These are phyloP conservation scores for Dipodomys merriami DNA, from an alignment of 2,113 vertebrate species.

Conservation along the genomic window DNA sequence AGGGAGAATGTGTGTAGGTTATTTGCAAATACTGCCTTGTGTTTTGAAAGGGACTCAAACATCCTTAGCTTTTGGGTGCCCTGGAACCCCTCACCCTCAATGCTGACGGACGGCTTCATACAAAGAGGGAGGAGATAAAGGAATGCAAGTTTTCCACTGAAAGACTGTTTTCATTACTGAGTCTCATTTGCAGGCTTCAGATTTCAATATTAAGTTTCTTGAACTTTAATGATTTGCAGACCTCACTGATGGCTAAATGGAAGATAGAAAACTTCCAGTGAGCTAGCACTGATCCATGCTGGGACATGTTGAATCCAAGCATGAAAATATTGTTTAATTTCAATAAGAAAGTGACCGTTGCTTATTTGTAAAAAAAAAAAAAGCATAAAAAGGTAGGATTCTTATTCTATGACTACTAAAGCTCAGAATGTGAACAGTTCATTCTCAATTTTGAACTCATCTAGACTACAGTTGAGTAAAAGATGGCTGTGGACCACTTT, in stretches of 20 bases:
- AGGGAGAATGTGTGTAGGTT: not conserved
- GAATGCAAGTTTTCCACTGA: not conserved
- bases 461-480: not conserved
- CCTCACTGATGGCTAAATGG: not conserved
- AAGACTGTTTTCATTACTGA: not conserved
- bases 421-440: not conserved
- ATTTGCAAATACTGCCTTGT: not conserved
- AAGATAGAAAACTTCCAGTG: conserved; percentile 24
- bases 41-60: not conserved
- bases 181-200: not conserved
- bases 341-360: not conserved
- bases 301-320: not conserved
- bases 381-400: not conserved
- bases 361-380: not conserved
- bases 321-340: conserved; percentile 1
- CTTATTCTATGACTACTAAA: not conserved
- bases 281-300: not conserved
- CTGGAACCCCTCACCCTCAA: not conserved
- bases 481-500: not conserved
- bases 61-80: not conserved
- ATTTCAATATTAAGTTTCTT: not conserved
- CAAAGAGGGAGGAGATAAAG: not conserved
- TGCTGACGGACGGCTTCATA: not conserved
- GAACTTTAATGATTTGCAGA: not conserved
- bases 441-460: not conserved